These are phyloP conservation scores for Drosophila vallismaia DNA, from an alignment of 2,888 invertebrate genomes.

Conservation along the genomic window DNA sequence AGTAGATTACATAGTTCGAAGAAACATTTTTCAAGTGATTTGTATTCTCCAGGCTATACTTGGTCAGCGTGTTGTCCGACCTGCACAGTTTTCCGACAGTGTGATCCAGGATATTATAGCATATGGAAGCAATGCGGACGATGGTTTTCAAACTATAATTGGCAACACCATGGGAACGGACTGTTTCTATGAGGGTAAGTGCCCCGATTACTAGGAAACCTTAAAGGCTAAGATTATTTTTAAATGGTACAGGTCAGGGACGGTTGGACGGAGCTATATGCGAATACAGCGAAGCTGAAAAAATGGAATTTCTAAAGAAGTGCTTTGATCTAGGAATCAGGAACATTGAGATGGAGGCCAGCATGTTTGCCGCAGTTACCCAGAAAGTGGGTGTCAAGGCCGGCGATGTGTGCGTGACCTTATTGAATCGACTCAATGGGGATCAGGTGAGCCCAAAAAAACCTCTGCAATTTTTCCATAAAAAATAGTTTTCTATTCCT, in stretches of 20 bases:
- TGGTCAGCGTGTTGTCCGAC: slow-evolving; percentile 91
- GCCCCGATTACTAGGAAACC: neutral
- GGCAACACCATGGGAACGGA: slow-evolving; percentile 91
- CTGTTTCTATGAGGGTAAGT: slow-evolving; percentile 91
- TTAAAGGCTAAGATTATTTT: neutral
- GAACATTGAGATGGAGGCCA: slow-evolving; percentile 93
- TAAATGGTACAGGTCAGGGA: slow-evolving; percentile 87
- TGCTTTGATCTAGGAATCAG: slow-evolving; percentile 86
- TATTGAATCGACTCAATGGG: slow-evolving; percentile 88
- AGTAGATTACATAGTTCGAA: slow-evolving; percentile 70
- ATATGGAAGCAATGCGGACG: slow-evolving; percentile 76
- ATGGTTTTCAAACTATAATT: slow-evolving; percentile 85
- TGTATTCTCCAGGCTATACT: slow-evolving; percentile 88
- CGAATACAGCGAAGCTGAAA: slow-evolving; percentile 87
- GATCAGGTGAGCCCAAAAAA: slow-evolving; percentile 86
- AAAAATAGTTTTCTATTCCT: neutral
- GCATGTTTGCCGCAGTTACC: slow-evolving; percentile 89
- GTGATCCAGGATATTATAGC: slow-evolving; percentile 84
- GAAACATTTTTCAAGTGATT: neutral
- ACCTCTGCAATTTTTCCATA: neutral
- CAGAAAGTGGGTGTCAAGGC: slow-evolving; percentile 87
- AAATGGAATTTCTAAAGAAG: slow-evolving; percentile 86
- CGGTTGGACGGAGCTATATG: slow-evolving; percentile 91
- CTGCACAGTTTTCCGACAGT: slow-evolving; percentile 91
- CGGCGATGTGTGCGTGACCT: slow-evolving; percentile 89